phyloP scores from a whole-genome alignment of 37 sponge, comb jelly and placozoan species.

The Theonella swinhoei region DNA sequence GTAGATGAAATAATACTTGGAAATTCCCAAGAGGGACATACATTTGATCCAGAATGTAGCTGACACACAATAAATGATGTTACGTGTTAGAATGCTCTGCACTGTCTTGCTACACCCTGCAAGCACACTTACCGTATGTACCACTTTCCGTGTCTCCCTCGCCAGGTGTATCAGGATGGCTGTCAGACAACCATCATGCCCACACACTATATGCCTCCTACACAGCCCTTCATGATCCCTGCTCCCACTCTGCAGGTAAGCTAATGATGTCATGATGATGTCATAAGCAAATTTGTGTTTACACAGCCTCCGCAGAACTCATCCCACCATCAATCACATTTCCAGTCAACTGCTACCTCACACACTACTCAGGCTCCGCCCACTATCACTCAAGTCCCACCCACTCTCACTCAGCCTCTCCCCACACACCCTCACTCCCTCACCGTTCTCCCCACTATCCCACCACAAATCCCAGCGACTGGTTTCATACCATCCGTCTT shows the following conservation, averaged over 20 bases:
- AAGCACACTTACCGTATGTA: too few species aligned
- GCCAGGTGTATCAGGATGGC: slow-evolving; percentile 44
- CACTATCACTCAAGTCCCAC: neutral
- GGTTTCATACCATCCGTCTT: neutral
- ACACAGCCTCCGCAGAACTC: too few species aligned
- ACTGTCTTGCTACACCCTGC: too few species aligned
- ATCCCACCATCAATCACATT: neutral
- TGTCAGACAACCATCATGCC: slow-evolving; percentile 39
- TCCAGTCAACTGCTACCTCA: neutral
- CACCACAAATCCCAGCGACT: neutral
- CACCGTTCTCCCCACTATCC: neutral
- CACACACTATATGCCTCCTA: slow-evolving; percentile 38
- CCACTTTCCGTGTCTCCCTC: too few species aligned
- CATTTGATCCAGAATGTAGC: too few species aligned
- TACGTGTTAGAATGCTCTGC: too few species aligned
- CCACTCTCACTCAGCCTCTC: neutral
- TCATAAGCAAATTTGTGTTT: too few species aligned
- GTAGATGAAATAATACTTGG: too few species aligned
- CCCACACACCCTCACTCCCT: neutral
- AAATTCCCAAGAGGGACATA: too few species aligned
- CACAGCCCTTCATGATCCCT: neutral
- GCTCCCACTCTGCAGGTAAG: neutral
- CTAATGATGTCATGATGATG: too few species aligned
- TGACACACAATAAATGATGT: too few species aligned
- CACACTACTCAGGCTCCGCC: neutral